Evolutionary conservation across 2,113 vertebrate genomes (phyloP).

Genomic region (Lophotis ruficrista): DNA sequence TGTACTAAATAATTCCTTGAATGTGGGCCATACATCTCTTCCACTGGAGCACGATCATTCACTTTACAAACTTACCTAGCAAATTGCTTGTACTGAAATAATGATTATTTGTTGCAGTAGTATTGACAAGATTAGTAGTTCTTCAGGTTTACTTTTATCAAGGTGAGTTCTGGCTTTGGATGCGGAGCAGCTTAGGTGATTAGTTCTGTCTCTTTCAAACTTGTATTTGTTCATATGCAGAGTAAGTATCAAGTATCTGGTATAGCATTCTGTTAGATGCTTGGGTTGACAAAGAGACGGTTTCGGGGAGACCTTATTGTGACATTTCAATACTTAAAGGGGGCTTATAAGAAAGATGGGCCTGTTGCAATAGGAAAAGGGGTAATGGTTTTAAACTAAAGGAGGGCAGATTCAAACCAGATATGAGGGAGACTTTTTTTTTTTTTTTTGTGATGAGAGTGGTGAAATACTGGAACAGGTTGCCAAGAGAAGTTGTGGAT

Average conservation of each 20-base stretch:
- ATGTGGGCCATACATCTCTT: background rate
- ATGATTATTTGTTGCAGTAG: background rate
- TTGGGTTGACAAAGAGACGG: background rate
- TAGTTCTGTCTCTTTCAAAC: background rate
- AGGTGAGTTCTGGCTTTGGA: background rate
- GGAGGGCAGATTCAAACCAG: background rate
- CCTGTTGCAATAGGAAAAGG: background rate
- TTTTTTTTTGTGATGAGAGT: accelerated
- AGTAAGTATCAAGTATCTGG: background rate
- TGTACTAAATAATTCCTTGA: background rate
- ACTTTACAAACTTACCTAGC: background rate
- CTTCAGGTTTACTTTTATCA: background rate
- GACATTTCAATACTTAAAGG: background rate
- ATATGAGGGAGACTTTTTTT: background rate
- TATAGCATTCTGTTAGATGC: background rate
- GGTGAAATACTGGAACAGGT: background rate
- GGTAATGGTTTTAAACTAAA: background rate
- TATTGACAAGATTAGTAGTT: background rate
- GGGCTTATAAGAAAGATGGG: background rate
- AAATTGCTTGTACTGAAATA: background rate
- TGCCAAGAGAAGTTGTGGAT: background rate
- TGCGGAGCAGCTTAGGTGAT: background rate
- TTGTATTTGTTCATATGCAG: background rate
- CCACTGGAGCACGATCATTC: background rate
- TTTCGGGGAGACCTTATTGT: accelerated